These are phyloP conservation scores for Cryptotermes secundus DNA, from an alignment of 1,140 invertebrate genomes.

Conservation along the genomic window DNA sequence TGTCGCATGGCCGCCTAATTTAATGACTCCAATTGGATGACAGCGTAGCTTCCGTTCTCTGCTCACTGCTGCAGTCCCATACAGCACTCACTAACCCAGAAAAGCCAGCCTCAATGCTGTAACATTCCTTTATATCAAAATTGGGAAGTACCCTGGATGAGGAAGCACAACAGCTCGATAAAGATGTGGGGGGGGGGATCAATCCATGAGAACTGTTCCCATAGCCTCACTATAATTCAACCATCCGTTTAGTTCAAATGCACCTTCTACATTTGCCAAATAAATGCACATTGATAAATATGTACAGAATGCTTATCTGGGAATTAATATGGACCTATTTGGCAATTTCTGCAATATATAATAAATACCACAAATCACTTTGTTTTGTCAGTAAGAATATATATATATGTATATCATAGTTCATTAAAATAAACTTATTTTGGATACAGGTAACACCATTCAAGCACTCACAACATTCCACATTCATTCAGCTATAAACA, in stretches of 20 bases:
- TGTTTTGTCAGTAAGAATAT: not conserved
- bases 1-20: too few relatives aligned
- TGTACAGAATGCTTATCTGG: not conserved
- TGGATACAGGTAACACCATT: not conserved
- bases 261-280: not conserved
- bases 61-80: too few relatives aligned
- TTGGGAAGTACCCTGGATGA: too few relatives aligned
- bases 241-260: not conserved
- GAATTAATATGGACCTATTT: not conserved
- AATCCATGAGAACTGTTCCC: not conserved
- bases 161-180: too few relatives aligned
- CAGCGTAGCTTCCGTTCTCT: not conserved
- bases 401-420: not conserved
- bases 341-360: not conserved
- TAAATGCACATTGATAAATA: not conserved
- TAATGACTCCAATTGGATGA: not conserved
- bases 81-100: too few relatives aligned
- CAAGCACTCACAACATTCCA: not conserved
- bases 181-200: not conserved
- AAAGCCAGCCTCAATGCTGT: too few relatives aligned
- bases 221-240: too few relatives aligned
- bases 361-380: conserved; percentile 9
- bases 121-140: too few relatives aligned
- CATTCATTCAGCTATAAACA: not conserved
- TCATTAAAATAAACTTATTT: not conserved